Conservation (phyloP, 2,113 vertebrate species). For the Dromaius novaehollandiae region DNA sequence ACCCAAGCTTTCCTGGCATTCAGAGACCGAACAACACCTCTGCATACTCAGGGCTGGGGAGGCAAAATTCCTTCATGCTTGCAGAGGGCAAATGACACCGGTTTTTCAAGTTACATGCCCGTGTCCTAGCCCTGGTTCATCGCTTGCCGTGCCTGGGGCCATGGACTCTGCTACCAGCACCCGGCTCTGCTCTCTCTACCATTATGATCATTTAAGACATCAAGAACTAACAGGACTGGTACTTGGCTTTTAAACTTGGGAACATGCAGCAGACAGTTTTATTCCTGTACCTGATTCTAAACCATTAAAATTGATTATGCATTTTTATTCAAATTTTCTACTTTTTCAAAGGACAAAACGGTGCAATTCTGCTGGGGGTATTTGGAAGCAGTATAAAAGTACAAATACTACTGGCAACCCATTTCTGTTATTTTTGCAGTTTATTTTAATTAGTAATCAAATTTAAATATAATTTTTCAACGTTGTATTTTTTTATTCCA, state of each 20-base stretch:
- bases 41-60: neutral
- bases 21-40: neutral
- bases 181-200: neutral
- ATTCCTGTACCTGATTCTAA: neutral
- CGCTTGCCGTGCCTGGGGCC: neutral
- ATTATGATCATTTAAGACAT: neutral
- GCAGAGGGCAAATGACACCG: neutral
- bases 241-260: neutral
- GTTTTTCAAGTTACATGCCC: neutral
- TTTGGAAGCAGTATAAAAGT: conserved; percentile 23
- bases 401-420: neutral
- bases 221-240: neutral
- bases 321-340: neutral
- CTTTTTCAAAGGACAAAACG: neutral
- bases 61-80: neutral
- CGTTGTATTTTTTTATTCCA: conserved; percentile 19
- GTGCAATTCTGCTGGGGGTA: neutral
- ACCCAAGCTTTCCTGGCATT: neutral
- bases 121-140: neutral
- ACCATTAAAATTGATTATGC: neutral
- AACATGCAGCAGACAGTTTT: neutral
- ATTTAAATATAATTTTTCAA: conserved; percentile 20
- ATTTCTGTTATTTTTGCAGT: conserved; percentile 41
- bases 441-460: conserved; percentile 48
- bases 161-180: neutral